Conservation (phyloP, 2,797 vertebrate genomes). For the Neoniphon sammara region DNA sequence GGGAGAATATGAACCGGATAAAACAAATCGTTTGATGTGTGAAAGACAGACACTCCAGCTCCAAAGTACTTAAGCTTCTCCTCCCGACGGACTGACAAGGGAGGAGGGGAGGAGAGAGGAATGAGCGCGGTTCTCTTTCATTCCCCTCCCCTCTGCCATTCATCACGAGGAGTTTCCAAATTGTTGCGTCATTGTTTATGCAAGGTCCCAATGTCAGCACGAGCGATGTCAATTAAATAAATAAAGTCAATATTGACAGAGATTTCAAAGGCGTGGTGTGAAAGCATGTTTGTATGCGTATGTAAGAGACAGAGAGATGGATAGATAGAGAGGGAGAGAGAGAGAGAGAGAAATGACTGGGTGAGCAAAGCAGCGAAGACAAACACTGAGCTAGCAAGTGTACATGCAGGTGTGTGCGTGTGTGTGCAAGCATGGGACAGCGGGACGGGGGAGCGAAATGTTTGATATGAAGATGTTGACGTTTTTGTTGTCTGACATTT, state of each 20-base stretch:
- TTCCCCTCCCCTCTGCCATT: conserved; percentile 66
- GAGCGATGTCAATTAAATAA: conserved; percentile 77
- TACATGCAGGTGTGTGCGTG: conserved; percentile 18
- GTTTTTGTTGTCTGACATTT: conserved; percentile 46
- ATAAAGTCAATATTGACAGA: conserved; percentile 82
- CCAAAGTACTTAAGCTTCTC: conserved; percentile 87
- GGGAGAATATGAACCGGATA: conserved; percentile 87
- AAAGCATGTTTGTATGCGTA: conserved; percentile 7
- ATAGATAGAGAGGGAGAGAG: conserved; percentile 1
- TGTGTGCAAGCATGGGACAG: background rate
- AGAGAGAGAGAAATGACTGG: background rate
- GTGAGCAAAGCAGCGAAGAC: background rate
- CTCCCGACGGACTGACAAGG: conserved; percentile 80
- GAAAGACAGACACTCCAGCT: conserved; percentile 87
- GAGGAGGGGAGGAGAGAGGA: conserved; percentile 69
- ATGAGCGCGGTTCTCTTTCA: conserved; percentile 67
- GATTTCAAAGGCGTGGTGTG: conserved; percentile 60
- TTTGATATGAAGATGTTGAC: conserved; percentile 18
- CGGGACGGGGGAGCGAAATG: conserved; percentile 24
- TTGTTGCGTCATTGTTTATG: conserved; percentile 84
- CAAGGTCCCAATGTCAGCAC: conserved; percentile 75
- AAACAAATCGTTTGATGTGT: conserved; percentile 90
- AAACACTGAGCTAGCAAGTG: conserved; percentile 18
- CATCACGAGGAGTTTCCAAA: conserved; percentile 77
- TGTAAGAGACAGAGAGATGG: conserved; percentile 9